phyloP scores from a whole-genome alignment of 1,140 invertebrate genomes.

The Drosophila prosaltans region DNA sequence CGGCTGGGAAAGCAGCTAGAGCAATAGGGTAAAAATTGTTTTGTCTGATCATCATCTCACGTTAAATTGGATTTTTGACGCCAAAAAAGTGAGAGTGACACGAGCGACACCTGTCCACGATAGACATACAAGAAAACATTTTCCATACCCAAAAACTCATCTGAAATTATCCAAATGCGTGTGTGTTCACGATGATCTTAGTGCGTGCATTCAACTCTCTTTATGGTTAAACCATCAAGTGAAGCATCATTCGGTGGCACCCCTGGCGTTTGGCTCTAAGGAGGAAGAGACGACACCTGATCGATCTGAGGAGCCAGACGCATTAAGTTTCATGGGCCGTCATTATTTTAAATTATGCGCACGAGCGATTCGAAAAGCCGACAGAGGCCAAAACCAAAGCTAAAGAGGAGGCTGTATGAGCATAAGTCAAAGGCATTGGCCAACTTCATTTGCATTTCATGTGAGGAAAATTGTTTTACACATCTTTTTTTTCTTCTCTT shows the following conservation, averaged over 20 bases:
- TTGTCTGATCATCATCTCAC: constrained; percentile 8
- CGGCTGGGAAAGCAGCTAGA: not conserved
- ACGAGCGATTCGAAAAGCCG: constrained; percentile 51
- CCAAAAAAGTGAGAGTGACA: constrained; percentile 70
- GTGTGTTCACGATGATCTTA: constrained; percentile 40
- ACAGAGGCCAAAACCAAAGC: constrained; percentile 33
- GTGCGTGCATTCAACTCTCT: constrained; percentile 50
- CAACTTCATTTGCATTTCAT: constrained; percentile 69
- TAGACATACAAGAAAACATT: constrained; percentile 25
- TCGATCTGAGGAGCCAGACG: constrained; percentile 63
- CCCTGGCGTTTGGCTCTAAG: too few relatives aligned
- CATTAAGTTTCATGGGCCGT: constrained; percentile 74
- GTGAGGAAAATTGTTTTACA: constrained; percentile 65
- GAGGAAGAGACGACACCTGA: constrained; percentile 31
- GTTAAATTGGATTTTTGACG: constrained; percentile 36
- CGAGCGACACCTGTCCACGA: constrained; percentile 56
- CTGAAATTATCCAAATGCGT: constrained; percentile 13
- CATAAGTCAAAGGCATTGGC: constrained; percentile 68
- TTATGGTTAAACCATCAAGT: constrained; percentile 42
- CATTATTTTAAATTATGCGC: constrained; percentile 81
- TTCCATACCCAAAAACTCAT: constrained; percentile 12
- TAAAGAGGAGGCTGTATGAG: constrained; percentile 35
- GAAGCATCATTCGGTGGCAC: constrained; percentile 46
- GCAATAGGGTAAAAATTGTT: not conserved
- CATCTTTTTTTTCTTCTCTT: constrained; percentile 50